Evolutionary conservation across 1,140 invertebrate genomes (phyloP), one percentile per base, ranked within the genome.

Genomic region (Hypothenemus hampei): DNA sequence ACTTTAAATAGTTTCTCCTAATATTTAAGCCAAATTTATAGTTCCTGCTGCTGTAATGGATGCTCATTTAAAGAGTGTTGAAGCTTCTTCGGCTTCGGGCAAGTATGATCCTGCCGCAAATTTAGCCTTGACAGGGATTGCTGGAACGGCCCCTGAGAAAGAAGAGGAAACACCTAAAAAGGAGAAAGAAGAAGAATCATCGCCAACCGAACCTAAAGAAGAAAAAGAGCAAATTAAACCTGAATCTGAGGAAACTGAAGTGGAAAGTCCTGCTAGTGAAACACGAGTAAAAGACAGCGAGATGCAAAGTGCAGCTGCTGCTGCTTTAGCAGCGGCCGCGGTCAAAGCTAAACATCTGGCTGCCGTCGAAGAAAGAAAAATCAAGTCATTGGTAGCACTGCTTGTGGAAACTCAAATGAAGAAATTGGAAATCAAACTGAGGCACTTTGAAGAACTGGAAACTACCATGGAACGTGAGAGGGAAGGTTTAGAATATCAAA

Each of bases 371-470:
- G 97, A 99, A 73, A 76, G 96, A 11, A 97, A 98, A 75, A 99
- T 99, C 52, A 98, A 98, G 72, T 94, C 91, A 1, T 73, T 99
- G 1, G 97, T 99, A 0, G 96, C 97, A 0, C 74, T 98, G 11
- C 78, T 99, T 2, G 97, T 99, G 1, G 97, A 99, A 72, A 98
- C 96, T 0, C 97, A 99, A 77, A 97, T 97, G 93, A 91, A 91
- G 73, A 99, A 99, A 69, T 72, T 99, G 15, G 97, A 99, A 75
- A 97, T 99, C 37, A 99, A 99, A 74, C 69, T 99, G 36, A 77
- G 94, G 5, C 97, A 99, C 72, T 99, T 99, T 76, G 97, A 99
- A 70, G 97, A 99, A 70, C 72, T 99, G 3, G 97, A 99, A 74
- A 92, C 93, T 0, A 99, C 97, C 16, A 99, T 99, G 95, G 97